Conservation (phyloP, 37 sponge, comb jelly and placozoan species). For the Aplysina aerophoba region DNA sequence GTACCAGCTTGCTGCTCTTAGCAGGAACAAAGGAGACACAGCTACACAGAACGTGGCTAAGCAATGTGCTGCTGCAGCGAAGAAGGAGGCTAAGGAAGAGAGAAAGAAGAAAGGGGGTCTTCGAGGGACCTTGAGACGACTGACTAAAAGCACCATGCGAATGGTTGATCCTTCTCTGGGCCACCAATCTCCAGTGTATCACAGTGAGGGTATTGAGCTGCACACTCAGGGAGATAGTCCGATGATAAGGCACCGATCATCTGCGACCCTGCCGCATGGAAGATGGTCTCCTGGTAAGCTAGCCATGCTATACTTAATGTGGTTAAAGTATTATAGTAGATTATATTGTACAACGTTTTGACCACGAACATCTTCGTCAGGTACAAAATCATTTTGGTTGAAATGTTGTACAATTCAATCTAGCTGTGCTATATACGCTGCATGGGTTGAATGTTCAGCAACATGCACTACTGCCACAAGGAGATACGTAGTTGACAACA, state of each 20-base stretch:
- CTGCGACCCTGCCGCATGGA: not conserved
- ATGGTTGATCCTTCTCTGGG: conserved; percentile 5
- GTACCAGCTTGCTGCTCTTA: conserved; percentile 20
- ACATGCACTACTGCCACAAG: too few species aligned
- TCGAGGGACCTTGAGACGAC: conserved; percentile 18
- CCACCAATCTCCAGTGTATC: not conserved
- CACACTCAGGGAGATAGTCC: conserved; percentile 26
- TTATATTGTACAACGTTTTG: too few species aligned
- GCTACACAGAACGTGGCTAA: not conserved
- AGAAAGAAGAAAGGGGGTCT: not conserved
- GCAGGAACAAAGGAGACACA: not conserved
- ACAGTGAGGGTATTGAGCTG: conserved; percentile 12
- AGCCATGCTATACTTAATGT: too few species aligned
- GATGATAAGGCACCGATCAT: not conserved
- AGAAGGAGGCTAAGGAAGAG: conserved; percentile 17
- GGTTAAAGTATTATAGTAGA: too few species aligned
- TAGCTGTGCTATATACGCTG: too few species aligned
- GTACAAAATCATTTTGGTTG: too few species aligned
- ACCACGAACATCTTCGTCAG: too few species aligned
- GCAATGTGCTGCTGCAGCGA: not conserved
- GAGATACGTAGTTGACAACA: too few species aligned
- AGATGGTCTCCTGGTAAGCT: conserved; percentile 35
- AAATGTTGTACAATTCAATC: too few species aligned
- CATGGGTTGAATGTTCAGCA: too few species aligned
- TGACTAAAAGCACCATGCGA: conserved; percentile 1